Percentiles rank a stretch among this genome's conserved stretches.
These are phyloP conservation scores for Sceloporus undulatus DNA, from an alignment of 2,113 vertebrate species.

Conservation along the genomic window DNA sequence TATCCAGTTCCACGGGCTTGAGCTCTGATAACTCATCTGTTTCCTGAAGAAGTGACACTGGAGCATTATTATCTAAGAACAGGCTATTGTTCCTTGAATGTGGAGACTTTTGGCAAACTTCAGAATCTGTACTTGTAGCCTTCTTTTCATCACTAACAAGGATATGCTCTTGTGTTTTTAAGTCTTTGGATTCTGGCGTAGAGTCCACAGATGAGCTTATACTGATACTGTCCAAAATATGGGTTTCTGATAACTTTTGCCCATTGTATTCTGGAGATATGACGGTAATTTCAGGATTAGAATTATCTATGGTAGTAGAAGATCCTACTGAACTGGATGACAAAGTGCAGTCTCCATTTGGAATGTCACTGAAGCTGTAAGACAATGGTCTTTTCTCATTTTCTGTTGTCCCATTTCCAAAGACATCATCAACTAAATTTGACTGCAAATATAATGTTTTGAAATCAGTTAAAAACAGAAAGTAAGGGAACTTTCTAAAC, in stretches of 20 bases:
- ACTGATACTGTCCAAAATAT: slow-evolving; percentile 49
- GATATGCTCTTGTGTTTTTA: not conserved
- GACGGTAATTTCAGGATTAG: slow-evolving; percentile 87
- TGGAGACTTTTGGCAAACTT: slow-evolving; percentile 65
- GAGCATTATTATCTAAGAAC: slow-evolving; percentile 79
- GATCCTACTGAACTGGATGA: slow-evolving; percentile 57
- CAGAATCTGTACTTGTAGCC: not conserved
- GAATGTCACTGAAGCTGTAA: slow-evolving; percentile 89
- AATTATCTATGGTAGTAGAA: slow-evolving; percentile 62
- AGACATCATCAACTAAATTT: slow-evolving; percentile 89
- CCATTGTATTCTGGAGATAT: slow-evolving; percentile 80
- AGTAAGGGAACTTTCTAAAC: not conserved
- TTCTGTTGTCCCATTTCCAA: slow-evolving; percentile 83
- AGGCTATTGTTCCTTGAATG: slow-evolving; percentile 70
- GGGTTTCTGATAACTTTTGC: slow-evolving; percentile 58
- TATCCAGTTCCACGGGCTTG: slow-evolving; percentile 95
- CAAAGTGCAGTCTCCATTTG: slow-evolving; percentile 73
- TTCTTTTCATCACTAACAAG: slow-evolving; percentile 17
- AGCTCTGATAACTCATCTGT: slow-evolving; percentile 87
- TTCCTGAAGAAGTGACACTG: slow-evolving; percentile 80
- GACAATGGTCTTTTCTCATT: slow-evolving; percentile 88
- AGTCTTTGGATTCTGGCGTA: slow-evolving; percentile 51
- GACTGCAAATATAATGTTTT: slow-evolving; percentile 78
- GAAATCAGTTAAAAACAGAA: slow-evolving; percentile 30
- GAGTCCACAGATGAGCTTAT: slow-evolving; percentile 57